Evolutionary conservation across 1,140 invertebrate genomes (phyloP), one percentile per base, ranked within the genome.

Genomic region (fruit fly (Drosophila melanogaster)): DNA sequence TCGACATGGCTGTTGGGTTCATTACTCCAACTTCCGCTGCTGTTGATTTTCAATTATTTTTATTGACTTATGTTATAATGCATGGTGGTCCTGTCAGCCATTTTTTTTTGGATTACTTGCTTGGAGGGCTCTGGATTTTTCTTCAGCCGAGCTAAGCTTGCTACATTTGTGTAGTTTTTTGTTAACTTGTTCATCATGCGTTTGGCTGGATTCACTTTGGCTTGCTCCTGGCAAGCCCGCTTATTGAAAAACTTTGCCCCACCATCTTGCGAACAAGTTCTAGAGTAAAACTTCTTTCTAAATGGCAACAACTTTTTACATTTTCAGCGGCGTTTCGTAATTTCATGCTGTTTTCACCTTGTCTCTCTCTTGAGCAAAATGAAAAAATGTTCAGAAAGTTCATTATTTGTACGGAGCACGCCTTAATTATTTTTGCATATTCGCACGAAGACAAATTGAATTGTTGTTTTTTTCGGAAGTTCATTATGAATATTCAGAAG

Each of bases 31-130:
- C 54, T 80, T 69, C 60, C 71, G 62, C 59, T 80, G 77, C 67
- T 65, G 66, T 89, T 77, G 71, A 72, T 89, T 86, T 83, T 83
- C 84, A 83, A 83, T 89, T 86, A 89, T 83, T 89, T 86, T 79
- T 86, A 83, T 89, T 76, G 84, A 69, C 75, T 83, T 86, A 78
- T 74, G 77, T 81, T 81, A 75, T 87, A 86, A 79, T 71, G 65
- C 38, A 67, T 71, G 65, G 49, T 58, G 69, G 60, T 64, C 57
- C 78, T 81, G 65, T 43, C 56, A 66, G 71, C 46, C 69, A 78
- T 75, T 78, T 87, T 61, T 86, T 24, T 24, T 44, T n/a, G n/a
- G 46, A 46, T 33, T 57, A 41, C 30, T 62, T 51, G 54, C 59
- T 50, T 53, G 38, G 6, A n/a, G 10, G 19, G 33, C 49, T 70